phyloP scores from a whole-genome alignment of 2,113 vertebrate species.

The Leucosticte australis region DNA sequence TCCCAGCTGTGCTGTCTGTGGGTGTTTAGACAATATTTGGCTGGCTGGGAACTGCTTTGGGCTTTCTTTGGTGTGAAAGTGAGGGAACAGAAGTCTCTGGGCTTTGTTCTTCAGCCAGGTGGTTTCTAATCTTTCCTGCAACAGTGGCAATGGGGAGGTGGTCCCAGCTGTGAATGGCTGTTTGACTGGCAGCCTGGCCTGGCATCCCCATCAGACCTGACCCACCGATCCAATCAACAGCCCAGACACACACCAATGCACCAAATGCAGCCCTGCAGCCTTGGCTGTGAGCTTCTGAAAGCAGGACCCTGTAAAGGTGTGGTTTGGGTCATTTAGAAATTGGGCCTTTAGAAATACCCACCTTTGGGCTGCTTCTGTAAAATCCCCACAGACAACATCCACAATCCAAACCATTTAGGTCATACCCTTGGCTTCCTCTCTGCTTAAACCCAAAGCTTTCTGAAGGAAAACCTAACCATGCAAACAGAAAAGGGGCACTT shows the following conservation, averaged over 20 bases:
- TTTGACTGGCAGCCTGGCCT: not conserved
- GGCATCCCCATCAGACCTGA: not conserved
- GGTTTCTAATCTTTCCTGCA: not conserved
- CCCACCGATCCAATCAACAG: not conserved
- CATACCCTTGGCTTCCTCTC: not conserved
- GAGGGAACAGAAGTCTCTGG: not conserved
- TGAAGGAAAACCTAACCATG: not conserved
- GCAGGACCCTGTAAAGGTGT: not conserved
- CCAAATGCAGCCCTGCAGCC: not conserved
- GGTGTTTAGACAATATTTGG: not conserved
- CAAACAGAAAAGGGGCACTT: not conserved
- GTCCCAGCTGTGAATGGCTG: not conserved
- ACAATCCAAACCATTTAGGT: not conserved
- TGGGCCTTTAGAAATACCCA: not conserved
- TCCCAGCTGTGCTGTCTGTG: not conserved
- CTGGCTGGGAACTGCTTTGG: not conserved
- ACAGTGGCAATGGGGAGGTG: not conserved
- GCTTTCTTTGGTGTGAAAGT: not conserved
- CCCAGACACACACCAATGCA: rapidly evolving
- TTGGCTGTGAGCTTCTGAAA: not conserved
- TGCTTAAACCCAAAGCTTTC: not conserved
- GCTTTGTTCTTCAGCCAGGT: not conserved
- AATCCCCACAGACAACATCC: not conserved
- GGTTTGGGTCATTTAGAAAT: not conserved
- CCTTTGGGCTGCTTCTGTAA: not conserved